Conservation (phyloP, 2,888 invertebrate species). For the Ochropleura leucogaster region DNA sequence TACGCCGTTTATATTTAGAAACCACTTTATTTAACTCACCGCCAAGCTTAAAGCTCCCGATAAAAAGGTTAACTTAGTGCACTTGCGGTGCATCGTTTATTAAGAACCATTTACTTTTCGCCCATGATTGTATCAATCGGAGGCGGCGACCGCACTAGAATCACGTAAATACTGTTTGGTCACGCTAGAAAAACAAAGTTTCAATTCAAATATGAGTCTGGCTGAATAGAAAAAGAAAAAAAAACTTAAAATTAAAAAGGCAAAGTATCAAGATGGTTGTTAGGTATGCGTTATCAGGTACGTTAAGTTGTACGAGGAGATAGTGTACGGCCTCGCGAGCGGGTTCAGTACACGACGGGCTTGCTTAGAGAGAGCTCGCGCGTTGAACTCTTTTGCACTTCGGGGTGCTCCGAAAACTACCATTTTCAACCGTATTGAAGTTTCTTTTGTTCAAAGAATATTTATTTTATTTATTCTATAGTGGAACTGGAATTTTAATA, state of each 20-base stretch:
- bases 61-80: slow-evolving; percentile 87
- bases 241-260: slow-evolving; percentile 65
- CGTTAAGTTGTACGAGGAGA: slow-evolving; percentile 82
- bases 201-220: slow-evolving; percentile 60
- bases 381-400: slow-evolving; percentile 77
- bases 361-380: slow-evolving; percentile 80
- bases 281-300: slow-evolving; percentile 85
- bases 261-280: slow-evolving; percentile 76
- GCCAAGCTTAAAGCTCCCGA: slow-evolving; percentile 86
- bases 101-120: slow-evolving; percentile 87
- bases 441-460: slow-evolving; percentile 63
- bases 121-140: slow-evolving; percentile 87
- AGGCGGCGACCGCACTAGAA: slow-evolving; percentile 70
- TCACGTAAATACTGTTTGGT: slow-evolving; percentile 70
- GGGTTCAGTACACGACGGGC: slow-evolving; percentile 79
- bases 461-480: slow-evolving; percentile 46
- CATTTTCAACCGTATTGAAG: slow-evolving; percentile 58
- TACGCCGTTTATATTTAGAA: slow-evolving; percentile 90
- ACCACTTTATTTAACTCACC: slow-evolving; percentile 89
- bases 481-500: slow-evolving; percentile 60
- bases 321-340: slow-evolving; percentile 76
- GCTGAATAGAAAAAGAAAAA: slow-evolving; percentile 62
- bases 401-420: slow-evolving; percentile 55
- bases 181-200: slow-evolving; percentile 65
- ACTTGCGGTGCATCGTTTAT: slow-evolving; percentile 85